Evolutionary conservation across 2,797 vertebrate genomes (phyloP).

Genomic region (Selene dorsalis): DNA sequence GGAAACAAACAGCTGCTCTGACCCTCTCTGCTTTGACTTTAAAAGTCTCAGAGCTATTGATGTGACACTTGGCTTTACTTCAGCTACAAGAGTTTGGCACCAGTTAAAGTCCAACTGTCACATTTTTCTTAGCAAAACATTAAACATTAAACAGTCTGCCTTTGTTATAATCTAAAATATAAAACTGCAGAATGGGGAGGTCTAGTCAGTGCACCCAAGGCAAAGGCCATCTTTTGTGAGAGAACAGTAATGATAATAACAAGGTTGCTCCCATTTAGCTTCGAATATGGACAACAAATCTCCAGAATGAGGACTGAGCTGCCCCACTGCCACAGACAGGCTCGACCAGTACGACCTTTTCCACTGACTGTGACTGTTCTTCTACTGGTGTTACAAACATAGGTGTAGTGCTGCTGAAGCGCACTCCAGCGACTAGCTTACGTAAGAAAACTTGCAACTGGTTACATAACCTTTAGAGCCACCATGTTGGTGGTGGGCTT

Average conservation of each 20-base stretch:
- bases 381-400: too few relatives aligned
- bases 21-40: not conserved
- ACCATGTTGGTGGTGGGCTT: too few relatives aligned
- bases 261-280: not conserved
- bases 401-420: too few relatives aligned
- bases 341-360: not conserved
- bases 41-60: slow-evolving; percentile 2
- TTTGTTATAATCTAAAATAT: too few relatives aligned
- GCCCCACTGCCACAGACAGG: not conserved
- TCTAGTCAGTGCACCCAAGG: not conserved
- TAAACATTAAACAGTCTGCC: too few relatives aligned
- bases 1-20: slow-evolving; percentile 19
- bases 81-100: too few relatives aligned
- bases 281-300: not conserved
- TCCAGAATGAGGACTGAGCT: not conserved
- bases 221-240: not conserved
- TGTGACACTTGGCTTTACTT: slow-evolving; percentile 25
- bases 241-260: slow-evolving; percentile 15
- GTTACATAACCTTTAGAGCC: not conserved
- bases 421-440: too few relatives aligned
- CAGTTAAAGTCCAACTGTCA: too few relatives aligned
- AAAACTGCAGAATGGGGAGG: not conserved
- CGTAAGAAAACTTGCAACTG: too few relatives aligned
- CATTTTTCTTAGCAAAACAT: too few relatives aligned
- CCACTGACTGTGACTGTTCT: too few relatives aligned